Percentiles rank a stretch among this genome's conserved stretches.
Evolutionary conservation across 2,113 vertebrate species (phyloP).

Genomic region (Thoracochromis brauschi): DNA sequence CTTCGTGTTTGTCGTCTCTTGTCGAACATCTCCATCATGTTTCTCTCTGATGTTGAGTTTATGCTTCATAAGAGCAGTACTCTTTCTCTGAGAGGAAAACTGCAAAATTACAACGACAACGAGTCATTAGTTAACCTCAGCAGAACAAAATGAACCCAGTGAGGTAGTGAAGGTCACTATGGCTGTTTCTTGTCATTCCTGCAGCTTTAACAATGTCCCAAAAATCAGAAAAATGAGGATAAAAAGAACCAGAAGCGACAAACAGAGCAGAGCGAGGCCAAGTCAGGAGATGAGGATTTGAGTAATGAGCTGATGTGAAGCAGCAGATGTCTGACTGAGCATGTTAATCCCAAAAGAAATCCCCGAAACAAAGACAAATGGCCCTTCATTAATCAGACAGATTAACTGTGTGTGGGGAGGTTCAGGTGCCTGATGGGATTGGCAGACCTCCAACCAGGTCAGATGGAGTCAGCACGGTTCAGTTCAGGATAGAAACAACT

Average conservation of each 20-base stretch:
- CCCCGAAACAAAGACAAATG: background rate
- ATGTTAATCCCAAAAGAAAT: background rate
- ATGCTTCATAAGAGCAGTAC: background rate
- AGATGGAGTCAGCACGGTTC: background rate
- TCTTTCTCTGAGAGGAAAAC: background rate
- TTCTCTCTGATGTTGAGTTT: background rate
- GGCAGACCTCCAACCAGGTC: slow-evolving; percentile 12
- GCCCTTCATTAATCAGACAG: background rate
- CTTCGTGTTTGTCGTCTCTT: background rate
- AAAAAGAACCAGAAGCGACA: background rate
- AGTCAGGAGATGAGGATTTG: background rate
- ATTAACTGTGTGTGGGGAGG: background rate
- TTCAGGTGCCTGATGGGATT: slow-evolving; percentile 34
- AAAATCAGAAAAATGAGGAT: background rate
- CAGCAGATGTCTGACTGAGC: background rate
- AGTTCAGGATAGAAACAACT: background rate
- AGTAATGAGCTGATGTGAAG: slow-evolving; percentile 2
- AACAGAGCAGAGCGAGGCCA: background rate
- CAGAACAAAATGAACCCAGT: background rate
- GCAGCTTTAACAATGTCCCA: background rate
- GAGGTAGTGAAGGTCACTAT: background rate
- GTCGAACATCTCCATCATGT: background rate
- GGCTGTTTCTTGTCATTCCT: background rate
- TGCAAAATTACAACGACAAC: background rate
- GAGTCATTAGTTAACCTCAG: background rate